Percentiles rank a stretch among this genome's conserved stretches.
phyloP scores from a whole-genome alignment of 2,888 invertebrate genomes.

The Drosophila affinis region DNA sequence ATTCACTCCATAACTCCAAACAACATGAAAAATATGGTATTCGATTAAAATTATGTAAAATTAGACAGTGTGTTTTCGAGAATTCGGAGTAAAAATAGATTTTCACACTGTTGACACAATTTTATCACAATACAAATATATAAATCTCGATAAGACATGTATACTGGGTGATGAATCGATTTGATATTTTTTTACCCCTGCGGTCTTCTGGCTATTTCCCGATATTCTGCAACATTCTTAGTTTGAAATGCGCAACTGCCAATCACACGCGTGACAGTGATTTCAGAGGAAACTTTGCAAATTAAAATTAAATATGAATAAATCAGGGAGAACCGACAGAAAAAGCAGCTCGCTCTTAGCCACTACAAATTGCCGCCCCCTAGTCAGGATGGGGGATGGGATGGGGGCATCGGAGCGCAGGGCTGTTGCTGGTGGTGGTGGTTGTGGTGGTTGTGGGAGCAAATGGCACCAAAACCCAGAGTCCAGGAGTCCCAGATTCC shows the following conservation, averaged over 20 bases:
- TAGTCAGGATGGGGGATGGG: background rate
- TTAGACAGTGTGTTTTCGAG: background rate
- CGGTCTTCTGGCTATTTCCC: background rate
- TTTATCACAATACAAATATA: background rate
- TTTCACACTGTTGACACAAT: background rate
- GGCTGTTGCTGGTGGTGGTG: background rate
- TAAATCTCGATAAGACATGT: background rate
- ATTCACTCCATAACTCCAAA: too few species aligned
- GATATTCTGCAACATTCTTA: constrained; percentile 6
- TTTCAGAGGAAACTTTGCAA: constrained; percentile 47
- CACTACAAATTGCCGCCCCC: constrained; percentile 16
- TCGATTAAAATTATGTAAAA: too few species aligned
- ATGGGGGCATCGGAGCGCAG: background rate
- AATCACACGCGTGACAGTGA: constrained; percentile 43
- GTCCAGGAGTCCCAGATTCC: constrained; percentile 1
- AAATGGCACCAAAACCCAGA: constrained; percentile 1
- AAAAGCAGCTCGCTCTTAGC: constrained; percentile 4
- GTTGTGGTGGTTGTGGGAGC: background rate
- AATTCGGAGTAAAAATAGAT: background rate
- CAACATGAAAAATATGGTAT: too few species aligned
- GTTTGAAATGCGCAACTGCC: constrained; percentile 27
- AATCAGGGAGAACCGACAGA: constrained; percentile 15
- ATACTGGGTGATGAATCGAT: background rate
- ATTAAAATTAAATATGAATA: constrained; percentile 63
- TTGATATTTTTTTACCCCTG: background rate